Evolutionary conservation across 1,140 invertebrate species (phyloP).

Genomic region (Lethocerus indicus): DNA sequence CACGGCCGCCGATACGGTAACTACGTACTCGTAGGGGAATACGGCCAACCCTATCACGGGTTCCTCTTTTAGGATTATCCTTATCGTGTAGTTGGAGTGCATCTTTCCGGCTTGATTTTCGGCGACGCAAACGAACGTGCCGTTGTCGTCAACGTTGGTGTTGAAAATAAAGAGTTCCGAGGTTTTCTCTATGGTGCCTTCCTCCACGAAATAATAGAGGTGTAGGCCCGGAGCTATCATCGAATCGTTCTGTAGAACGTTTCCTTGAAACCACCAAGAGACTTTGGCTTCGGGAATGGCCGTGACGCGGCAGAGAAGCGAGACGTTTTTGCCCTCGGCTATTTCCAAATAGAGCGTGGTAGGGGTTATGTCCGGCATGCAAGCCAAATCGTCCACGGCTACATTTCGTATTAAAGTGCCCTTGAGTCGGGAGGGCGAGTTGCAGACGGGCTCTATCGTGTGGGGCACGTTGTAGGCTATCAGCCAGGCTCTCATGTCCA

Average conservation of each 20-base stretch:
- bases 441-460: conserved; percentile 52
- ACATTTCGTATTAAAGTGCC: conserved; percentile 49
- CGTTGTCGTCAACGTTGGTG: conserved; percentile 54
- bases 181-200: conserved; percentile 46
- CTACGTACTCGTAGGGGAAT: conserved; percentile 45
- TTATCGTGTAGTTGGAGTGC: conserved; percentile 57
- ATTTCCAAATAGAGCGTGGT: conserved; percentile 54
- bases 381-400: conserved; percentile 56
- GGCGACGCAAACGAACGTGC: conserved; percentile 61
- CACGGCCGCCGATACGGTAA: conserved; percentile 38
- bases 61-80: conserved; percentile 51
- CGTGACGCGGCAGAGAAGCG: conserved; percentile 55
- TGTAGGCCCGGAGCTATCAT: conserved; percentile 39
- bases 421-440: conserved; percentile 42
- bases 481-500: conserved; percentile 61
- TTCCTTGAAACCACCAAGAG: conserved; percentile 63
- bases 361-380: conserved; percentile 55
- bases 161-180: conserved; percentile 60
- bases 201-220: conserved; percentile 47
- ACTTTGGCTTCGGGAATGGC: conserved; percentile 61
- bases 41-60: conserved; percentile 41
- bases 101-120: conserved; percentile 63
- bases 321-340: conserved; percentile 59
- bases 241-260: conserved; percentile 48
- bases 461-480: conserved; percentile 51